A percentile compares a stretch with the other conserved stretches of the same genome.
Conservation (phyloP, 1,140 invertebrate species). For the Lepidurus packardi region DNA sequence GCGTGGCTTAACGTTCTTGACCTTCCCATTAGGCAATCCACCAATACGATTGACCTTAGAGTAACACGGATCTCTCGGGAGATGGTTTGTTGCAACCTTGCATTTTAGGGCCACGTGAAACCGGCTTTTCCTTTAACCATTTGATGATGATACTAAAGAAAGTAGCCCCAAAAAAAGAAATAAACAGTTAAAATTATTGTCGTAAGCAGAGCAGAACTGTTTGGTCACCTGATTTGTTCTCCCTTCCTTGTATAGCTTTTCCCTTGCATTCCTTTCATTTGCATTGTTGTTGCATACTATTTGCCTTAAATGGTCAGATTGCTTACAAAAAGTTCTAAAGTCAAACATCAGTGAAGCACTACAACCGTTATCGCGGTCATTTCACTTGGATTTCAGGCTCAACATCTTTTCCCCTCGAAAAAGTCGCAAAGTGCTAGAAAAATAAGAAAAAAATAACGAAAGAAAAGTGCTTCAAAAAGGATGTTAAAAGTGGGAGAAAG, state of each 20-base stretch:
- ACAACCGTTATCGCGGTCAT: too few relatives aligned
- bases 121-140: not conserved
- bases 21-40: not conserved
- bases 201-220: constrained; percentile 11
- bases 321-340: too few relatives aligned
- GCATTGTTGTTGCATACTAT: too few relatives aligned
- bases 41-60: not conserved
- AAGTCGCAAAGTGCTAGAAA: too few relatives aligned
- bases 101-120: not conserved
- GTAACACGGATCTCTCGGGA: not conserved
- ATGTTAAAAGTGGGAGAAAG: too few relatives aligned
- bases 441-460: too few relatives aligned
- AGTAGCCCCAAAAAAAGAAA: not conserved
- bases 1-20: not conserved
- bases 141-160: not conserved
- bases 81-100: not conserved
- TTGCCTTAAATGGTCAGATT: too few relatives aligned
- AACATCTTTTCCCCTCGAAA: too few relatives aligned
- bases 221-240: constrained; percentile 9
- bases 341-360: too few relatives aligned
- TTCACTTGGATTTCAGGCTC: too few relatives aligned
- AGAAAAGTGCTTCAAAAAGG: too few relatives aligned
- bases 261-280: too few relatives aligned
- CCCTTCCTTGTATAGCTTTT: not conserved
- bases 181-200: not conserved